A percentile compares a stretch with the other conserved stretches of the same genome.
phyloP scores from a whole-genome alignment of 2,113 vertebrate genomes.

The Ardeotis arabs region DNA sequence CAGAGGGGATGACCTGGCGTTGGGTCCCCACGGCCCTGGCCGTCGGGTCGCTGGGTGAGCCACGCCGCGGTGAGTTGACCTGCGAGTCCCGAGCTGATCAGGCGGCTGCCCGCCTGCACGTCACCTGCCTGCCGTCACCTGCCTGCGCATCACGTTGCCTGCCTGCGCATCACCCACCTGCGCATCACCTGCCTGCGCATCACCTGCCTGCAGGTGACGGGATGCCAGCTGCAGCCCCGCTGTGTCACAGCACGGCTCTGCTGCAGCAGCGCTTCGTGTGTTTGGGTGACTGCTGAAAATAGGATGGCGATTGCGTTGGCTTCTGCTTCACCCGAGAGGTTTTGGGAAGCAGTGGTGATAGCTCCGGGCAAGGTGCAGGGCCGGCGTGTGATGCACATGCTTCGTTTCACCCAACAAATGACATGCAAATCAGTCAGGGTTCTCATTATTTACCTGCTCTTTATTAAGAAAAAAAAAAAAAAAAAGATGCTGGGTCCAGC shows the following conservation, averaged over 20 bases:
- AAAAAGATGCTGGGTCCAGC: no score
- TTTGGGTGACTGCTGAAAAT: not conserved
- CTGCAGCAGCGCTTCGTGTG: not conserved
- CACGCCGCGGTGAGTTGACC: not conserved
- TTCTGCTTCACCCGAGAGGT: not conserved
- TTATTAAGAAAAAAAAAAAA: not conserved
- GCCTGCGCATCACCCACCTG: not conserved
- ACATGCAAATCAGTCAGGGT: not conserved
- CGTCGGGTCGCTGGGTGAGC: not conserved
- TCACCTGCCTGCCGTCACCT: not conserved
- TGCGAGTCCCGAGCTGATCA: not conserved
- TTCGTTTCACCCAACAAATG: not conserved
- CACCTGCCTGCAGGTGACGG: not conserved
- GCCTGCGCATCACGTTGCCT: not conserved
- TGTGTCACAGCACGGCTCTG: not conserved
- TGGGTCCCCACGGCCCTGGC: not conserved
- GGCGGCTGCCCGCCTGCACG: not conserved
- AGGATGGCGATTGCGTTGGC: not conserved
- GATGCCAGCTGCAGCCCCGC: not conserved
- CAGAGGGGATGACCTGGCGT: not conserved
- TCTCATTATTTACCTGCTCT: not conserved
- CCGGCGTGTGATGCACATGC: accelerated
- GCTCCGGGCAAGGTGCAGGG: not conserved
- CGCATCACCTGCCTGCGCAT: not conserved
- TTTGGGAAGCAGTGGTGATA: not conserved